A percentile compares a stretch with the other conserved stretches of the same genome.
Conservation (phyloP, 2,888 invertebrate species). For the Callinectes sapidus region DNA sequence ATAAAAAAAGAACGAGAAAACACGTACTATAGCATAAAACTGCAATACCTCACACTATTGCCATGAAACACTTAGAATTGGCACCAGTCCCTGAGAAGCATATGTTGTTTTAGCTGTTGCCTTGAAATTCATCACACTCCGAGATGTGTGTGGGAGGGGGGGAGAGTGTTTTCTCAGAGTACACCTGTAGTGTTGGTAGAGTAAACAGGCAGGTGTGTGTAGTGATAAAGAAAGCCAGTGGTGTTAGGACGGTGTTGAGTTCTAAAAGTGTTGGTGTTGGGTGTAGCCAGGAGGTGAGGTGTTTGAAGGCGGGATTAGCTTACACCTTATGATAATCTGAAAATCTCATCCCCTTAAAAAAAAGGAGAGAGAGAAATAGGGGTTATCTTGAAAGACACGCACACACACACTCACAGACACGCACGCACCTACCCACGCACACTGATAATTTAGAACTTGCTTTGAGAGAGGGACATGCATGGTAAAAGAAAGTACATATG, state of each 20-base stretch:
- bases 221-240: not conserved
- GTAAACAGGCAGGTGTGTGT: not conserved
- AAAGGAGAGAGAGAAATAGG: not conserved
- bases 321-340: not conserved
- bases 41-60: not conserved
- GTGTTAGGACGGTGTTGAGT: not conserved
- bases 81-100: not conserved
- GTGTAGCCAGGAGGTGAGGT: not conserved
- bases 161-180: not conserved
- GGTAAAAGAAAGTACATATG: no score
- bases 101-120: not conserved
- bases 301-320: not conserved
- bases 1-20: not conserved
- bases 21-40: not conserved
- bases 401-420: not conserved
- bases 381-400: not conserved
- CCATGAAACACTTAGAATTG: not conserved
- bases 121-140: not conserved
- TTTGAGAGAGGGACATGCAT: not conserved
- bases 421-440: slow-evolving; percentile 19
- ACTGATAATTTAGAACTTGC: not conserved
- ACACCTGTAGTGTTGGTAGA: not conserved
- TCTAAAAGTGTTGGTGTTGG: not conserved
- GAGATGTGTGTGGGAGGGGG: not conserved
- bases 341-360: not conserved